Percentiles rank a stretch among this genome's conserved stretches.
Conservation (phyloP, 2,113 vertebrate genomes). For the Galeopterus variegatus region DNA sequence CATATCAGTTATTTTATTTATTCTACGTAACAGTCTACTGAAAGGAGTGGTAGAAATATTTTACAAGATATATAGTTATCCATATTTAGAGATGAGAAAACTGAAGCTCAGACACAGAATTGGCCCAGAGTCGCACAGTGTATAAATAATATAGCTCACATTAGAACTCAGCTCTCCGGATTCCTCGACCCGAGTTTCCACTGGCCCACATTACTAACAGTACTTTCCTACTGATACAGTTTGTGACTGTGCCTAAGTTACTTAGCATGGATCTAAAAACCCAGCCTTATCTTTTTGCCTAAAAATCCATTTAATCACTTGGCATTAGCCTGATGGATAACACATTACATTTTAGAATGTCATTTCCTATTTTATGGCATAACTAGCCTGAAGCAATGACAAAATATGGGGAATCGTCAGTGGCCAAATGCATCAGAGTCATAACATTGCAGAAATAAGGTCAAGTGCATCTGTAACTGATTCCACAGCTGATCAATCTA, state of each 20-base stretch:
- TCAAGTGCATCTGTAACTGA: neutral
- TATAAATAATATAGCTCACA: neutral
- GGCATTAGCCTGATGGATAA: neutral
- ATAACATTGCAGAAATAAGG: neutral
- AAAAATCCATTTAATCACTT: neutral
- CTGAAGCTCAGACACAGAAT: neutral
- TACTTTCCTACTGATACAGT: neutral
- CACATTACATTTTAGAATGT: neutral
- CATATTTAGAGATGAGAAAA: conserved; percentile 12
- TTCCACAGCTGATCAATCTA: neutral
- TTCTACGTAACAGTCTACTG: neutral
- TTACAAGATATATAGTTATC: neutral
- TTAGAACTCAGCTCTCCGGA: neutral
- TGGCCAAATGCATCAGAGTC: neutral
- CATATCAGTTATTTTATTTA: neutral
- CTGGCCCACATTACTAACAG: too few relatives aligned
- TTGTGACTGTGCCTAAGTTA: neutral
- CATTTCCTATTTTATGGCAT: neutral
- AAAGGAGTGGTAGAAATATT: neutral
- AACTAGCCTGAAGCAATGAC: neutral
- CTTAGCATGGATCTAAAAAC: neutral
- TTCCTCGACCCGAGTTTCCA: neutral
- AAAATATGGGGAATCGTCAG: neutral
- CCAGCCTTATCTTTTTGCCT: neutral
- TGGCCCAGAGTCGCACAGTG: neutral